A percentile compares a stretch with the other conserved stretches of the same genome.
Evolutionary conservation across 2,113 vertebrate species (phyloP).

Genomic region (Thunnus thynnus): DNA sequence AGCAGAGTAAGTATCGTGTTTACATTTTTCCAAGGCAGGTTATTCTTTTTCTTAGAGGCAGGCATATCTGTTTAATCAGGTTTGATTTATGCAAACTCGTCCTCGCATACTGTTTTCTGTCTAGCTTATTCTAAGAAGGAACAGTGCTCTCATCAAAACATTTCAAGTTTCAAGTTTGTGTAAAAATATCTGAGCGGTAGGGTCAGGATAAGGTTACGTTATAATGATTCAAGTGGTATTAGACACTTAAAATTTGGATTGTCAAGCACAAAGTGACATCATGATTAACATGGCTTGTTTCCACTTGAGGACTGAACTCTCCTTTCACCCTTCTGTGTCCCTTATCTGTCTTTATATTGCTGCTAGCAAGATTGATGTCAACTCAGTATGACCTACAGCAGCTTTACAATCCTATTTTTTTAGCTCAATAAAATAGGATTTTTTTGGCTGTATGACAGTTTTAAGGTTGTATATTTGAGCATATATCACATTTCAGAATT

Average conservation of each 20-base stretch:
- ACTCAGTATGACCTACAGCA: background rate
- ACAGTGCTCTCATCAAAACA: no score
- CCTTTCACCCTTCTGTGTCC: background rate
- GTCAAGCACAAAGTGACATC: background rate
- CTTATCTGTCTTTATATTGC: constrained; percentile 2
- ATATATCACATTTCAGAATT: background rate
- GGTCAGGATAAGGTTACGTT: background rate
- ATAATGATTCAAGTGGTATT: background rate
- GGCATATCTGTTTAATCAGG: constrained; percentile 33
- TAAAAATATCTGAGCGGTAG: background rate
- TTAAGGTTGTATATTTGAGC: no score
- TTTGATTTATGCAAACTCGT: constrained; percentile 35
- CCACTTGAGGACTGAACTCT: constrained; percentile 10
- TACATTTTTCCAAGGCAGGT: background rate
- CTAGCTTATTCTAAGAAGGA: background rate
- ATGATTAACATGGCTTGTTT: background rate
- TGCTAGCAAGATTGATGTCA: background rate
- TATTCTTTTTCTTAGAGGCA: background rate
- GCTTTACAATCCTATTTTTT: background rate
- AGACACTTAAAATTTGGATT: background rate
- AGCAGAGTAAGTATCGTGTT: constrained; percentile 91
- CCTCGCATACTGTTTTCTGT: constrained; percentile 30
- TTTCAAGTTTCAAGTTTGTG: background rate
- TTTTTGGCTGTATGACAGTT: no score
- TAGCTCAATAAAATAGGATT: background rate